Evolutionary conservation across 1,140 invertebrate species (phyloP).

Genomic region (Sarcophaga bullata): DNA sequence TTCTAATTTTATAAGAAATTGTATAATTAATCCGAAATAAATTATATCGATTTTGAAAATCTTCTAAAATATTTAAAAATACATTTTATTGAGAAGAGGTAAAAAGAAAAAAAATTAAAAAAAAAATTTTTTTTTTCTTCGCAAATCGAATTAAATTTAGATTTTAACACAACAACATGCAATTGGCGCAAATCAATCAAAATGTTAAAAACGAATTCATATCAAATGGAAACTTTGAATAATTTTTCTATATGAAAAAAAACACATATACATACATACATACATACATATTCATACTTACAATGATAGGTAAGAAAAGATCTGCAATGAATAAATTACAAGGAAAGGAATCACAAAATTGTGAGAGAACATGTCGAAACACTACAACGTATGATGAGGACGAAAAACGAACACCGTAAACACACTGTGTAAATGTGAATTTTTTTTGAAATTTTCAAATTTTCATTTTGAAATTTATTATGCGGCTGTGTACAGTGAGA

Average conservation of each 20-base stretch:
- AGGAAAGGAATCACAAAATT: not conserved
- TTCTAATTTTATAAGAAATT: no score
- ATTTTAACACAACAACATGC: constrained; percentile 35
- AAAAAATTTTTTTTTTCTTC: no score
- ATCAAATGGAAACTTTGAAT: not conserved
- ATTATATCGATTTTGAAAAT: no score
- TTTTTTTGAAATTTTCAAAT: not conserved
- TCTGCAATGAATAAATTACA: not conserved
- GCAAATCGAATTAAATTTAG: constrained; percentile 37
- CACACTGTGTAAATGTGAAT: no score
- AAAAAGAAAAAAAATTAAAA: not conserved
- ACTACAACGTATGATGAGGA: not conserved
- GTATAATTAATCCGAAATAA: no score
- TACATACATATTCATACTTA: no score
- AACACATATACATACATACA: not conserved
- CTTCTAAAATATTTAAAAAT: not conserved
- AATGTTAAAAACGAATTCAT: constrained; percentile 24
- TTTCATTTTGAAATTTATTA: not conserved
- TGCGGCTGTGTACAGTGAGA: not conserved
- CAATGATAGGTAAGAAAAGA: not conserved
- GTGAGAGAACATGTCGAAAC: not conserved
- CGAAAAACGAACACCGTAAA: no score
- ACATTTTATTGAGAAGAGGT: not conserved
- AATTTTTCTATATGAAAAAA: not conserved
- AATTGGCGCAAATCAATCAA: constrained; percentile 48